Evolutionary conservation across 2,797 vertebrate species (phyloP).

Genomic region (Euthynnus affinis): DNA sequence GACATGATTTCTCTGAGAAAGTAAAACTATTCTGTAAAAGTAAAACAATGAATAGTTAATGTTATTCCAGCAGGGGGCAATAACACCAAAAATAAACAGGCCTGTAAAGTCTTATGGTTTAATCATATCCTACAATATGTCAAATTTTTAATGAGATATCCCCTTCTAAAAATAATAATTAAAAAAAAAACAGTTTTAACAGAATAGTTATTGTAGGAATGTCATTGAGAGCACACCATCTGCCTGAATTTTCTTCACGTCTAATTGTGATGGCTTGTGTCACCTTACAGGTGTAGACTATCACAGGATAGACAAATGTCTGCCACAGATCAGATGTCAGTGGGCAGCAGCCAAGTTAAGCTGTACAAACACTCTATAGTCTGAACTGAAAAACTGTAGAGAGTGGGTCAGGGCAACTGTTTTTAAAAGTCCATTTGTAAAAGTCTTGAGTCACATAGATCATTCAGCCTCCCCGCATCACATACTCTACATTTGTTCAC

Average conservation of each 20-base stretch:
- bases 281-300: not conserved
- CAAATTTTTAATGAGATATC: too few species aligned
- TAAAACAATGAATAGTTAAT: conserved; percentile 3
- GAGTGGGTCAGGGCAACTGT: not conserved
- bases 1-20: conserved; percentile 87
- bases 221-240: not conserved
- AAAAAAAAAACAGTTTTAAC: not conserved
- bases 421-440: not conserved
- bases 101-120: not conserved
- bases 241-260: not conserved
- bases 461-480: not conserved
- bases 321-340: not conserved
- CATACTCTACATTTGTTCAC: not conserved
- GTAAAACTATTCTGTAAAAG: conserved; percentile 1
- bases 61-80: conserved; percentile 46
- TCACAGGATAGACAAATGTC: not conserved
- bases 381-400: too few species aligned
- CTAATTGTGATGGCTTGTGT: not conserved
- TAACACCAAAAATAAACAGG: not conserved
- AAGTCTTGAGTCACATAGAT: not conserved
- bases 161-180: too few species aligned
- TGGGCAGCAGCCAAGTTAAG: conserved; percentile 5
- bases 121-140: not conserved
- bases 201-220: not conserved
- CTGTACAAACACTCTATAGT: not conserved